Conservation (phyloP, 1,140 invertebrate genomes). For the Pseudobourletiella spinata region DNA sequence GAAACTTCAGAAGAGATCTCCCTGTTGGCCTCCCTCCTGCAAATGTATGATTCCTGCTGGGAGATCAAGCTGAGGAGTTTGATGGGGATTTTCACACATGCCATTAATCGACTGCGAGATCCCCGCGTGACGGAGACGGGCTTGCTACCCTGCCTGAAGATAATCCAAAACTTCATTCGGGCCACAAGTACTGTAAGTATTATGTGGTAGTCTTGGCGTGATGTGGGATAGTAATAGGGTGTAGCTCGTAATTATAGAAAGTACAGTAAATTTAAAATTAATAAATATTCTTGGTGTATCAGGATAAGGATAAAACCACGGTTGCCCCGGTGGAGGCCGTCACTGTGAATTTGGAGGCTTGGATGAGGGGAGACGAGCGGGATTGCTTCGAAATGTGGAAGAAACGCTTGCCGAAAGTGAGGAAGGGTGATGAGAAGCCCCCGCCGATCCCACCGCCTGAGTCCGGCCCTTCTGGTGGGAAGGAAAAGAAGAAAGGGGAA, state of each 20-base stretch:
- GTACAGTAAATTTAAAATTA: no score
- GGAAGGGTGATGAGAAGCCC: slow-evolving; percentile 10
- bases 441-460: not conserved
- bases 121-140: slow-evolving; percentile 67
- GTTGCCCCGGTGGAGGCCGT: slow-evolving; percentile 51
- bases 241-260: no score
- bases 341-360: slow-evolving; percentile 62
- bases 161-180: slow-evolving; percentile 67
- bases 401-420: slow-evolving; percentile 46
- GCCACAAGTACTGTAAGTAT: slow-evolving; percentile 47
- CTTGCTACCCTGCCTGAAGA: slow-evolving; percentile 72
- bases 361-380: slow-evolving; percentile 62
- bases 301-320: slow-evolving; percentile 50
- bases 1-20: slow-evolving; percentile 62
- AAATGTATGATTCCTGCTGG: slow-evolving; percentile 92
- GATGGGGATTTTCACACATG: slow-evolving; percentile 69
- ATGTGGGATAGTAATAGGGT: no score
- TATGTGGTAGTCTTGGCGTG: no score
- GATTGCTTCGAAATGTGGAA: slow-evolving; percentile 65
- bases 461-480: not conserved
- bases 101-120: slow-evolving; percentile 58
- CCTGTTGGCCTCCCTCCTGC: slow-evolving; percentile 72
- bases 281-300: slow-evolving; percentile 37
- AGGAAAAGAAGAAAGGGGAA: slow-evolving; percentile 2
- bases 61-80: slow-evolving; percentile 80